Base-by-base conservation (phyloP, 1,140 invertebrate species). In the Drosophila tristis region DNA sequence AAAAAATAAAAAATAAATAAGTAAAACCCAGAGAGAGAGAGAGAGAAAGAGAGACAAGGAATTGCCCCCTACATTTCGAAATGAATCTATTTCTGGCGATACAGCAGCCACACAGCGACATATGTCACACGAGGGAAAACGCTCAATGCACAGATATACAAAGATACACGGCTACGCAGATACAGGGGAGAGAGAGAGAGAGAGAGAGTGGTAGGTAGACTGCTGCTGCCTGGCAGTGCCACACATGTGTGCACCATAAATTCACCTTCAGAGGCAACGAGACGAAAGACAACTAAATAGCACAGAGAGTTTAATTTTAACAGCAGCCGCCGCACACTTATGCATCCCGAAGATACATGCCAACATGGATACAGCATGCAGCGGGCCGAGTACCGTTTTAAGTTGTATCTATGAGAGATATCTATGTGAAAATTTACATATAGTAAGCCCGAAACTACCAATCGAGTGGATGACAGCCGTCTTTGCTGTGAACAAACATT, bases 161-260 rank as follows among this genome's bases (percentile, higher is more conserved):
- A 49, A 59, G 67, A 72, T 26, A 51, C 31, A 31, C 39, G 56
- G 39, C 29, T 15, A 60, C 20, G 29, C 45, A 45, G 13, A 60
- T 15, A 50, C 11, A 53, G 16, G 43, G 44, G 54, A 20, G 43
- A 57, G 70, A 50, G 58, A 57, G 63, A 57, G 43, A 57, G 16
- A 11, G 53, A 42, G 20, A 16, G 48, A 44, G 53, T 25, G 4
- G 23, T 25, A 50, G 11, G 6, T 55, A 48, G 48, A 53, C 31
- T 15, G 47, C 23, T 29, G 26, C 29, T n/a, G 47, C 15, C 57
- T 62, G 72, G 77, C 71, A 67, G 68, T 59, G 62, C 57, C 63
- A 74, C 75, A 81, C 84, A 89, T 89, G 85, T 89, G 84, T 89
- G 85, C 85, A 75, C 84, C 80, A 89, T 89, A 89, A 89, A 89